Evolutionary conservation across 2,797 vertebrate genomes (phyloP).

Genomic region (Sebastes ruberrimus): DNA sequence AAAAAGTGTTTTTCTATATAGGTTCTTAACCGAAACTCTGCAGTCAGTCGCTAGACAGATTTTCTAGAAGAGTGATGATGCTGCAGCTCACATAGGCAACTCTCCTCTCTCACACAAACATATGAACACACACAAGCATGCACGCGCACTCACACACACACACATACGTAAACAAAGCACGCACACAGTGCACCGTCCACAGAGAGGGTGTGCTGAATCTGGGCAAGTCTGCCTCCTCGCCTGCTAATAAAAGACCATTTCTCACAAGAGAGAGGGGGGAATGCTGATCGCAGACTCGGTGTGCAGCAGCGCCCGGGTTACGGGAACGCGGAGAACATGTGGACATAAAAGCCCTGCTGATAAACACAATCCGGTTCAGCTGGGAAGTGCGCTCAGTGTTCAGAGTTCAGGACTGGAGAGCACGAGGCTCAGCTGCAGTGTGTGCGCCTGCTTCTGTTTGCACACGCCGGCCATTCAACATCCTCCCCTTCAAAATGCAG

Average conservation of each 20-base stretch:
- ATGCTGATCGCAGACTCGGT: conserved; percentile 66
- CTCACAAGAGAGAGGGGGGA: conserved; percentile 68
- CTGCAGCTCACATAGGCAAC: conserved; percentile 57
- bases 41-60: conserved; percentile 49
- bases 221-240: conserved; percentile 66
- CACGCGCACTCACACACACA: background rate
- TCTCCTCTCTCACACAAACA: conserved; percentile 24
- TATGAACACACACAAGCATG: background rate
- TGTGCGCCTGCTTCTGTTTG: conserved; percentile 70
- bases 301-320: conserved; percentile 56
- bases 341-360: conserved; percentile 78
- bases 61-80: conserved; percentile 60
- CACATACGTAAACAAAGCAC: conserved; percentile 58
- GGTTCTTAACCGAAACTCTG: conserved; percentile 43
- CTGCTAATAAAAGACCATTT: conserved; percentile 76
- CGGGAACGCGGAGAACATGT: conserved; percentile 72
- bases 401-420: conserved; percentile 68
- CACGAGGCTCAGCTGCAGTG: conserved; percentile 69
- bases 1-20: conserved; percentile 13
- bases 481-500: conserved; percentile 62
- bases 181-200: conserved; percentile 68
- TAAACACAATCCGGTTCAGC: conserved; percentile 76
- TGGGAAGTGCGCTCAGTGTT: conserved; percentile 71
- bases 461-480: conserved; percentile 73
- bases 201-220: conserved; percentile 74